Evolutionary conservation across 2,113 vertebrate genomes (phyloP), one percentile per base, ranked within the genome.

Genomic region (Hypanus sabinus): DNA sequence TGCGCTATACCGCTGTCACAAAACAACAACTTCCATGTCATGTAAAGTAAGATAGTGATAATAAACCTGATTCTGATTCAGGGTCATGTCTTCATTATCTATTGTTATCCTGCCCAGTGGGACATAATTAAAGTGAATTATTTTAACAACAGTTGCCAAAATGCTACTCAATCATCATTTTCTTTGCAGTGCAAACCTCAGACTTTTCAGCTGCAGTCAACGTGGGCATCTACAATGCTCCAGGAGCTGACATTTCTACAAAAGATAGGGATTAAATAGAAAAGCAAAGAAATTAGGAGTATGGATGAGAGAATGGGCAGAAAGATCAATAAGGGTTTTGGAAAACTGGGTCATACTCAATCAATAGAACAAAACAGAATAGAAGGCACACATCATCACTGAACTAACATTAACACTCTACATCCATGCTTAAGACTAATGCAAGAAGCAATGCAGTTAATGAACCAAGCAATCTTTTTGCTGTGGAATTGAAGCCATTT

Each of bases 271-370:
- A 9, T 10, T 24, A 5, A 22, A 11, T 38, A 55, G 7, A 18
- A 55, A 83, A 8, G 18, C 46, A 38, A 46, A 81, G 36, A 81
- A 55, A 80, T 36, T 20, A 22, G 1, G 38, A 38, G 77, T 6
- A 77, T 38, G 5, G 18, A 33, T 46, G 36, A 83, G 80, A 55
- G 38, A 55, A 18, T 20, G 16, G 22, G 10, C 46, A 20, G 38
- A 81, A 55, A 81, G 24, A 22, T 81, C 7, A 81, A 7, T 38
- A 55, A 46, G 46, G 80, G 11, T 7, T 83, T 83, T 38, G 16
- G 87, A 65, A 90, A 90, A 90, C 30, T 90, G 60, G 87, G 60
- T 20, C 87, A 90, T 14, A 4, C 33, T 90, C 87, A 90, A 24
- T 27, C 38, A 24, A 83, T 22, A 24, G 20, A 3, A 8, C 24